Evolutionary conservation across 1,140 invertebrate species (phyloP), one percentile per base, ranked within the genome.

Genomic region (Marisa cornuarietis): DNA sequence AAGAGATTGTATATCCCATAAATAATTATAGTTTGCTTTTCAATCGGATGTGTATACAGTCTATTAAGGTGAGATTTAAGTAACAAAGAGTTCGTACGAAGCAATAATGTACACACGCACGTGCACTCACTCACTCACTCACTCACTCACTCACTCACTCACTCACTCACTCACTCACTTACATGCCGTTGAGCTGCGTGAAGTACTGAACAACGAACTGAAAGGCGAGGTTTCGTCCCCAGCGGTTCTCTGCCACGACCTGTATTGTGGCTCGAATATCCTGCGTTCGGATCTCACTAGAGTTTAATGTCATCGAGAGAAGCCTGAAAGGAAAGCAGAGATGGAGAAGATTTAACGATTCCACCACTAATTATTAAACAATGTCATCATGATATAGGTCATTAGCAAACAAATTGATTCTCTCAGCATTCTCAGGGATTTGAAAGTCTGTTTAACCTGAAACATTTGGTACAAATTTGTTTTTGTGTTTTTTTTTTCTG

Each of bases 151-250:
- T 0, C 31, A 16, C 42, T 14, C 71, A 52, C 71, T 13, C 54
- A 49, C 42, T 13, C 24, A 72, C 24, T 1, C 71, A 18, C 71
- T 0, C 31, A 16, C 42, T 14, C 42, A 73, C 49, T 54, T 52
- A 51, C 71, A 73, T n/a, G 26, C 52, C 16, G 42, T 7, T 52
- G 22, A 96, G 91, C 69, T 93, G 91, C 4, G 92, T 88, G 95
- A 95, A 96, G 79, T 95, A 94, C 0, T 94, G 93, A 87, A 94
- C 93, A 1, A 96, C 89, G 90, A 95, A 95, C 82, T 95, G 92
- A 95, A 95, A 96, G 13, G 95, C 95, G 10, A 96, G 88, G 13
- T 94, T 90, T 77, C 93, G 91, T 11, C 95, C 95, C 82, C 95
- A 93, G 2, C 94, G 93, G 91, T 95, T 96, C 20, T 92, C 90